These are phyloP conservation scores for Perccottus glenii DNA, from an alignment of 2,113 vertebrate species.

Conservation along the genomic window DNA sequence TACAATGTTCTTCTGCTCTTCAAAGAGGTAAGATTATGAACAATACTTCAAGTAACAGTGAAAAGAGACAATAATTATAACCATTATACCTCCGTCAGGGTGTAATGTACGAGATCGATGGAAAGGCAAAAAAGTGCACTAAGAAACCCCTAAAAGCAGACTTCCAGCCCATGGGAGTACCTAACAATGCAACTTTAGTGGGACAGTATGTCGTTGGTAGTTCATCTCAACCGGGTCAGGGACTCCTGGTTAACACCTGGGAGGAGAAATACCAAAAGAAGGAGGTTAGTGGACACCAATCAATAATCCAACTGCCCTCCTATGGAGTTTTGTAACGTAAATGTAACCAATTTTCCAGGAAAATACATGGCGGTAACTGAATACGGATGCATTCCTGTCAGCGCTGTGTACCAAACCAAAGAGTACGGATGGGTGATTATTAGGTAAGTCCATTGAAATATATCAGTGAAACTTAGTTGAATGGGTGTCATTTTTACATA, in stretches of 20 bases:
- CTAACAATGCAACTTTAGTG: constrained; percentile 52
- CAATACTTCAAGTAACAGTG: too few relatives aligned
- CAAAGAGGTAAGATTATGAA: constrained; percentile 60
- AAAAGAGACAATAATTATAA: too few relatives aligned
- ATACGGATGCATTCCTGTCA: constrained; percentile 74
- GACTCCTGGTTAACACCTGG: constrained; percentile 79
- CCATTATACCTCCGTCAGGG: constrained; percentile 40
- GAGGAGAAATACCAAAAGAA: constrained; percentile 27
- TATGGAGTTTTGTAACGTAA: too few relatives aligned
- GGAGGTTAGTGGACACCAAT: constrained; percentile 12
- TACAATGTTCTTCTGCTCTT: constrained; percentile 70
- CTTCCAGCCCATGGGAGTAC: constrained; percentile 72
- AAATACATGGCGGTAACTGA: constrained; percentile 69
- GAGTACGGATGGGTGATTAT: constrained; percentile 56
- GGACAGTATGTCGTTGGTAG: constrained; percentile 65
- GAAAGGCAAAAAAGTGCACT: constrained; percentile 49
- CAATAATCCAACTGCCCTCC: not conserved
- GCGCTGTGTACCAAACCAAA: constrained; percentile 33
- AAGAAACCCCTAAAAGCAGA: constrained; percentile 45
- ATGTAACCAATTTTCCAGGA: constrained; percentile 41
- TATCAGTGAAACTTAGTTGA: too few relatives aligned
- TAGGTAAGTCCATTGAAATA: constrained; percentile 52
- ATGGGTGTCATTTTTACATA: too few relatives aligned
- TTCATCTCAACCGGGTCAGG: constrained; percentile 66
- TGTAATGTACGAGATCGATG: constrained; percentile 65